Evolutionary conservation across 2,888 invertebrate genomes (phyloP), one percentile per base, ranked within the genome.

Genomic region (Tachina grossa): DNA sequence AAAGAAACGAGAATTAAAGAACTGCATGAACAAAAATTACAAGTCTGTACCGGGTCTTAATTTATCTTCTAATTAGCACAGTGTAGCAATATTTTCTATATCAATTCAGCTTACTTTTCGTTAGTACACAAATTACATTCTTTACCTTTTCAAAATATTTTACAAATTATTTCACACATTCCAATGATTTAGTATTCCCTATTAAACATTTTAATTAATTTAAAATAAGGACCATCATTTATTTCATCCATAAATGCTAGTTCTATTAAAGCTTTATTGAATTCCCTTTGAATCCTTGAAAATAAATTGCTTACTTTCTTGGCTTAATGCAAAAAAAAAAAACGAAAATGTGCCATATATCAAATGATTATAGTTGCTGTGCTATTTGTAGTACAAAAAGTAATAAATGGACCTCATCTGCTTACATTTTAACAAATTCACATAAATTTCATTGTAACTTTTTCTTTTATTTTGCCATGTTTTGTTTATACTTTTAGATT

Each of bases 341-440:
- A 59, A 13, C 6, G 31, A 9, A 31, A n/a, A 31, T 22, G 1
- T 45, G n/a, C 16, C 63, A 45, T 55, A 39, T 45, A 53, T 76
- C 65, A 65, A 31, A 55, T 55, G n/a, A 31, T 65, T 53, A 43
- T 22, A 65, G 31, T 31, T 53, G 45, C 19, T 22, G 41, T 61
- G 16, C 19, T 39, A n/a, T 45, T 63, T 65, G 13, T 53, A 16
- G 31, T 55, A 45, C 22, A 65, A 55, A 55, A 13, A 14, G 39
- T n/a, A 53, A 47, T 66, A 57, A 66, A 47, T 57, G 41, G 39
- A 68, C 39, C 68, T 68, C 77, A 77, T 77, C 77, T 77, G 68
- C 57, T 77, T 31, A 41, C 19, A 41, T 77, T 49, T 77, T 31
- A n/a, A 66, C 9, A 77, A 68, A 68, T 41, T 77, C 57, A 41